Conservation (phyloP, 2,797 vertebrate genomes). For the Varecia variegata region DNA sequence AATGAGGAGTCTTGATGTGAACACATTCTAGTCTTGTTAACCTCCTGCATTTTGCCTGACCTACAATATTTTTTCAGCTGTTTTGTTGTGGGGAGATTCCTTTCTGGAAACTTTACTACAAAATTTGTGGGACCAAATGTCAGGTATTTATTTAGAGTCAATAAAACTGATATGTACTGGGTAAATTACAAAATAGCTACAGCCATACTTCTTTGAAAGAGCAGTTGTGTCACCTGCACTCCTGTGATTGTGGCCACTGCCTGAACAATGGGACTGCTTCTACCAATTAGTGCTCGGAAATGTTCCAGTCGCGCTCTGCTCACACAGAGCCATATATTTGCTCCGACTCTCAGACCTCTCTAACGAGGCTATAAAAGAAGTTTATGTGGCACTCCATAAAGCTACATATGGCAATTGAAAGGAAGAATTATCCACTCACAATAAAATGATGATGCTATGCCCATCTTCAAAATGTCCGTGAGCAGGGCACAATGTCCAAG, state of each 20-base stretch:
- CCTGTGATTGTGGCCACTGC: not conserved
- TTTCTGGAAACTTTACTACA: not conserved
- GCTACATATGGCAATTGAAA: not conserved
- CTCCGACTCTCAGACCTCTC: not conserved
- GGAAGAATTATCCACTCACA: conserved; percentile 6
- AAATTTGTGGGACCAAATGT: not conserved
- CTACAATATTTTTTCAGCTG: not conserved
- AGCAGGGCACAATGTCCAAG: not conserved
- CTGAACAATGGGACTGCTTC: not conserved
- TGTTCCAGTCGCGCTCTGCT: not conserved
- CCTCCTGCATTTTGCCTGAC: not conserved
- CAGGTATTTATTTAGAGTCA: conserved; percentile 7
- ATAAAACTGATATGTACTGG: not conserved
- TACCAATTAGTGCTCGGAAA: not conserved
- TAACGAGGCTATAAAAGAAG: conserved; percentile 19
- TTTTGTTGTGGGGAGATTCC: not conserved
- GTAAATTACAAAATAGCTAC: not conserved
- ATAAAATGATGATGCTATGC: not conserved
- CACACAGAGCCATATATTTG: not conserved
- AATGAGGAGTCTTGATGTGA: not conserved
- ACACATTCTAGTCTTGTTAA: not conserved
- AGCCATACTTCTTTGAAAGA: not conserved
- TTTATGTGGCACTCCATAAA: conserved; percentile 41
- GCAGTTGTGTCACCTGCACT: not conserved
- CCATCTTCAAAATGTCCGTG: not conserved